Evolutionary conservation across 2,113 vertebrate genomes (phyloP), one percentile per base, ranked within the genome.

Genomic region (Ahaetulla prasina): DNA sequence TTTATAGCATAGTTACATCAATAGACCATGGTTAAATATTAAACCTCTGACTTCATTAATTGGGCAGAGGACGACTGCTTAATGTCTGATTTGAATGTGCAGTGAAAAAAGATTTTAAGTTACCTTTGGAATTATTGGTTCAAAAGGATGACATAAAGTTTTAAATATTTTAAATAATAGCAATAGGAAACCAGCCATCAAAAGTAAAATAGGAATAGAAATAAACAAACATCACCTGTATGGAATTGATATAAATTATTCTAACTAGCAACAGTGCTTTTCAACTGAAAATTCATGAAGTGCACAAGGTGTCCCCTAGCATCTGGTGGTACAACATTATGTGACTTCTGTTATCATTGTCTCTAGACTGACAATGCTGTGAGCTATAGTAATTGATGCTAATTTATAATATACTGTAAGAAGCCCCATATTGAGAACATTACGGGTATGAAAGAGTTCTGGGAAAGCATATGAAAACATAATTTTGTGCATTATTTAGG

Each of bases 141-240:
- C 47, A 87, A 27, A 87, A 87, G 47, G 14, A 30, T 87, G 85
- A 49, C 10, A 39, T 50, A 50, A 50, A 49, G 45, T 52, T 88
- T 54, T 54, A 88, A 88, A 57, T 45, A 25, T 88, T 8, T 35
- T 87, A 87, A 87, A 87, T 87, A 53, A 87, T 98, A 54, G 97
- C 97, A 97, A 97, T 96, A 96, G 98, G 97, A 96, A 98, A 98
- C 49, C 97, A 98, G 94, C 96, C 97, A 95, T 95, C 98, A 60
- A 98, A 98, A 96, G 97, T 95, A 88, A 95, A 88, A 55, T 10
- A 91, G 35, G 45, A 95, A 95, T 12, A 91, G 35, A 47, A 95
- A 95, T 93, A 43, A 92, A 94, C 93, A 85, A 20, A 88, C 43
- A 89, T 91, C 68, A 90, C 2, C 52, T 90, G 85, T 85, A 92